Conservation (phyloP, 2,113 vertebrate species). For the Alligator mississippiensis region DNA sequence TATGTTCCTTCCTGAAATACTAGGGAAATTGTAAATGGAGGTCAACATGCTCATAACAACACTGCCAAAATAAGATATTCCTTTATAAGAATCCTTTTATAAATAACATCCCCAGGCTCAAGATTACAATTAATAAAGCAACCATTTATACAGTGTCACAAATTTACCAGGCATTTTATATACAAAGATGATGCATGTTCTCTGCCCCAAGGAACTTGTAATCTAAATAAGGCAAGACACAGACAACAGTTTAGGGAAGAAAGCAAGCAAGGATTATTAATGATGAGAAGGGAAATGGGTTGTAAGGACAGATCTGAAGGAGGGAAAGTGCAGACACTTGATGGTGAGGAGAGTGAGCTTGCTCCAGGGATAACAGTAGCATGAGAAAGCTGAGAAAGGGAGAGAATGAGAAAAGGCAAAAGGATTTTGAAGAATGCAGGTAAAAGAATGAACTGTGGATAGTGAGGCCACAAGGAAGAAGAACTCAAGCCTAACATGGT, state of each 20-base stretch:
- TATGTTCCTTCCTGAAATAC: constrained; percentile 1
- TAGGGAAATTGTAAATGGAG: background rate
- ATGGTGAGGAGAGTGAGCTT: background rate
- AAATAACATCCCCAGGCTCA: constrained; percentile 48
- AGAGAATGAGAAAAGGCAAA: too few relatives aligned
- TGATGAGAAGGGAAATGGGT: constrained; percentile 25
- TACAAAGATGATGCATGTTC: constrained; percentile 58
- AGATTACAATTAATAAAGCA: constrained; percentile 66
- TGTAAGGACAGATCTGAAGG: background rate
- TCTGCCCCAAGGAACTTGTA: constrained; percentile 55
- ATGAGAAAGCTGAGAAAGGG: background rate
- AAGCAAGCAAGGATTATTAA: constrained; percentile 32
- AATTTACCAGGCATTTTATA: constrained; percentile 61
- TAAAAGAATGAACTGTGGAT: too few relatives aligned
- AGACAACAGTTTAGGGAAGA: constrained; percentile 37
- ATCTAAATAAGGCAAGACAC: constrained; percentile 71
- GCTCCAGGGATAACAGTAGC: background rate
- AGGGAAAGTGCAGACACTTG: background rate
- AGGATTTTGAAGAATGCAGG: too few relatives aligned
- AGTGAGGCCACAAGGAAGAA: too few relatives aligned
- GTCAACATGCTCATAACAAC: background rate
- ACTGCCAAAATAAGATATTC: constrained; percentile 71
- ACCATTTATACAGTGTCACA: constrained; percentile 67
- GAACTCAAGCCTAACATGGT: too few relatives aligned
- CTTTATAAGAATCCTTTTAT: constrained; percentile 54